Conservation (phyloP, 2,888 invertebrate species). For the Emmelina monodactyla region DNA sequence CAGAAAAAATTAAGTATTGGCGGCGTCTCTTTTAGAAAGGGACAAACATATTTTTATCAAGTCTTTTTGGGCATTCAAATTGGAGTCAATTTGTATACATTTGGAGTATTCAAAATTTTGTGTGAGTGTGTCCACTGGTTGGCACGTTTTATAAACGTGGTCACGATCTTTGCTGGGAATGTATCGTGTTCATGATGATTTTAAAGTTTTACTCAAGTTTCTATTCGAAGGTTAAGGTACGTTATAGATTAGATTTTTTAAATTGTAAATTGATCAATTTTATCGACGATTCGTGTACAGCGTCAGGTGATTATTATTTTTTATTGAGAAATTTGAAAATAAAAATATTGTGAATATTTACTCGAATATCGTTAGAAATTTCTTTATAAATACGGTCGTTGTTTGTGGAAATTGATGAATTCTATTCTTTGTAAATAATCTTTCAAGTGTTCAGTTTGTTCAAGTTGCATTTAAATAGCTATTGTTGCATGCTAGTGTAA, state of each 20-base stretch:
- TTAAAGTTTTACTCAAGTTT: constrained; percentile 43
- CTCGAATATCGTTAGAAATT: constrained; percentile 53
- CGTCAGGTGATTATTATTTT: constrained; percentile 38
- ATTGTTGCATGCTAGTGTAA: constrained; percentile 50
- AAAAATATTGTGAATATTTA: constrained; percentile 53
- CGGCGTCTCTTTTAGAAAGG: too few relatives aligned
- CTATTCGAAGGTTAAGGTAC: constrained; percentile 38
- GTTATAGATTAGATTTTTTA: constrained; percentile 37
- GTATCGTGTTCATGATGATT: constrained; percentile 50
- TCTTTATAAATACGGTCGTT: constrained; percentile 34
- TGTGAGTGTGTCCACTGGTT: too few relatives aligned
- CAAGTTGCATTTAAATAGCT: constrained; percentile 60
- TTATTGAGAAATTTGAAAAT: too few relatives aligned
- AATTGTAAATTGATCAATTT: constrained; percentile 29
- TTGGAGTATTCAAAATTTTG: too few relatives aligned
- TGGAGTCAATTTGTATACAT: too few relatives aligned
- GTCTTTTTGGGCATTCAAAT: too few relatives aligned
- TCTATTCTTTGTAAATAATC: constrained; percentile 49
- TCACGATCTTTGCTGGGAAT: too few relatives aligned
- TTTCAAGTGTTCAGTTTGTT: constrained; percentile 59
- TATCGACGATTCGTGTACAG: constrained; percentile 40
- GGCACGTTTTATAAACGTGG: too few relatives aligned
- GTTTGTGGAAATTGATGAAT: constrained; percentile 28
- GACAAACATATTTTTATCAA: too few relatives aligned
- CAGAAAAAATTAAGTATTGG: too few relatives aligned